These are phyloP conservation scores for Pseudonaja textilis DNA, from an alignment of 2,113 vertebrate genomes.

Conservation along the genomic window DNA sequence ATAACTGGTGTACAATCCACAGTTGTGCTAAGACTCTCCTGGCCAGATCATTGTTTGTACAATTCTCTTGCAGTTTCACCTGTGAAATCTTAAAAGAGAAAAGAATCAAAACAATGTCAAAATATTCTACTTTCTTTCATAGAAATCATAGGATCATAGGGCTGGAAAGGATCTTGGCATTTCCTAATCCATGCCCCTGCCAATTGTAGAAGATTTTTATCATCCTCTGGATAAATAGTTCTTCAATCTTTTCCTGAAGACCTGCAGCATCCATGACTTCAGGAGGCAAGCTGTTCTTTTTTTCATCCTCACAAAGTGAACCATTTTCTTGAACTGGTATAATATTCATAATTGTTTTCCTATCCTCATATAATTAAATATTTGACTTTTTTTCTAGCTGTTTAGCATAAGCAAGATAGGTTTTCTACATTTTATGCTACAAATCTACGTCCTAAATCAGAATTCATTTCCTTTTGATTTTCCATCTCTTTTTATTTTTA, in stretches of 20 bases:
- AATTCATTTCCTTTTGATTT: background rate
- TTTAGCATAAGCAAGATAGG: background rate
- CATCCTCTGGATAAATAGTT: background rate
- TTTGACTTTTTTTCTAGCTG: background rate
- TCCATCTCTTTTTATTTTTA: background rate
- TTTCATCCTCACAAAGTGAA: background rate
- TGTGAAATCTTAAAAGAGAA: slow-evolving; percentile 60
- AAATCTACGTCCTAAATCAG: background rate
- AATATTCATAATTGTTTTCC: background rate
- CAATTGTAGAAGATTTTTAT: background rate
- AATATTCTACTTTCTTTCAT: background rate
- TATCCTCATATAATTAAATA: slow-evolving; percentile 1
- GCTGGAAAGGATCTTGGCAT: background rate
- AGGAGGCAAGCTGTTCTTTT: background rate
- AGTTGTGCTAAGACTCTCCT: no score
- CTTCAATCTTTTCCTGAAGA: background rate
- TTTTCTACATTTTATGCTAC: background rate
- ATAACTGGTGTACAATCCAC: no score
- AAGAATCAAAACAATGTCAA: slow-evolving; percentile 9
- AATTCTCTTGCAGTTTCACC: slow-evolving; percentile 68
- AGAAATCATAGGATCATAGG: background rate
- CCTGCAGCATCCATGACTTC: background rate
- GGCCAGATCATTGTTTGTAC: slow-evolving; percentile 63
- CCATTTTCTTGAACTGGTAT: background rate
- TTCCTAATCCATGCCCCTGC: background rate